These are phyloP conservation scores for Syngnathus floridae DNA, from an alignment of 2,113 vertebrate species.

Conservation along the genomic window DNA sequence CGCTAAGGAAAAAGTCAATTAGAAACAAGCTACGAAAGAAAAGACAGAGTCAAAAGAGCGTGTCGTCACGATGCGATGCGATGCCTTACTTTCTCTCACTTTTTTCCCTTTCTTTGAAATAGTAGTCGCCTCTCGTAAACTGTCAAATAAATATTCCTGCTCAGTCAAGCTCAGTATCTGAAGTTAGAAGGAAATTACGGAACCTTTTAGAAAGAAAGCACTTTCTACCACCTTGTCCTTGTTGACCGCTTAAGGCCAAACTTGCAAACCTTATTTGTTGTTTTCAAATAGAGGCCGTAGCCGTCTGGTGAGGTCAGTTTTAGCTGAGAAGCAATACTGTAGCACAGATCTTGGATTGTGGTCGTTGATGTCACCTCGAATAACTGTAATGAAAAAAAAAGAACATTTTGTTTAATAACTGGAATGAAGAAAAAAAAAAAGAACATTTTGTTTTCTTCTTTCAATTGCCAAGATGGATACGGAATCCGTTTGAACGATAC, in stretches of 20 bases:
- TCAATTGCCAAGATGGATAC: too few species aligned
- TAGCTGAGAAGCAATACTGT: slow-evolving; percentile 69
- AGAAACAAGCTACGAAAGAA: slow-evolving; percentile 1
- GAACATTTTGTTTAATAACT: slow-evolving; percentile 66
- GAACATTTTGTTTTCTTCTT: too few species aligned
- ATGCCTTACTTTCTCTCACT: slow-evolving; percentile 77
- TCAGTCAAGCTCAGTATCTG: slow-evolving; percentile 91
- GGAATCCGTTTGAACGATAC: not conserved
- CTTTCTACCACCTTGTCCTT: not conserved
- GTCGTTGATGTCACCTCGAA: slow-evolving; percentile 80
- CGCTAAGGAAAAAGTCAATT: slow-evolving; percentile 29
- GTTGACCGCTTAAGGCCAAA: not conserved
- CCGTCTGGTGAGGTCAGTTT: slow-evolving; percentile 82
- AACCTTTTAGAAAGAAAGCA: not conserved
- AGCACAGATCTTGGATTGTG: slow-evolving; percentile 77
- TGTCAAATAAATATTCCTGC: slow-evolving; percentile 91
- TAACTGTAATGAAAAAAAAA: slow-evolving; percentile 53
- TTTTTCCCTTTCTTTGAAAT: slow-evolving; percentile 81
- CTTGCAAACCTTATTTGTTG: slow-evolving; percentile 80
- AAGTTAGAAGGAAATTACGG: slow-evolving; percentile 12
- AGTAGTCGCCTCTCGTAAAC: slow-evolving; percentile 82
- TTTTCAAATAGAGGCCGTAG: slow-evolving; percentile 91
- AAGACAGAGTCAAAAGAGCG: not conserved
- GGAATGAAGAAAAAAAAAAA: not conserved
- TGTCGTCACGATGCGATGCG: too few species aligned